A percentile compares a stretch with the other conserved stretches of the same genome.
Conservation (phyloP, 2,113 vertebrate species). For the Seriola aureovittata region DNA sequence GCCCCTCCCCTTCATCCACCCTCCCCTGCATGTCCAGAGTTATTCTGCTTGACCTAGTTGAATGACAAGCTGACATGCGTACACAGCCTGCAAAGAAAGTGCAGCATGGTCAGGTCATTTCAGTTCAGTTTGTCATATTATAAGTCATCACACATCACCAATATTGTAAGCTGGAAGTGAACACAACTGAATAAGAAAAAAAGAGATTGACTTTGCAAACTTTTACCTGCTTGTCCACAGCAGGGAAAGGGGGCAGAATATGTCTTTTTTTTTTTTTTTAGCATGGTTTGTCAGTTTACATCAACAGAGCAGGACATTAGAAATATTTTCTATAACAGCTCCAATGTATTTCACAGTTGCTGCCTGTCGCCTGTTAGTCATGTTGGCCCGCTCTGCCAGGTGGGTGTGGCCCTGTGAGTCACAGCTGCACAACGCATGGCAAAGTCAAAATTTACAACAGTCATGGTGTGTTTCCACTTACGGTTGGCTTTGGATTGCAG, state of each 20-base stretch:
- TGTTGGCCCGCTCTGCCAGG: slow-evolving; percentile 22
- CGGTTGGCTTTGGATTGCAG: neutral
- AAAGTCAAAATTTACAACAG: slow-evolving; percentile 45
- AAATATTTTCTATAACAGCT: neutral
- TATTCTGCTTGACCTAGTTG: slow-evolving; percentile 52
- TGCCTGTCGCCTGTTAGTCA: slow-evolving; percentile 29
- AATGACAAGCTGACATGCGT: slow-evolving; percentile 12
- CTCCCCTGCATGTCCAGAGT: slow-evolving; percentile 18
- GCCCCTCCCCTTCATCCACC: slow-evolving; percentile 26
- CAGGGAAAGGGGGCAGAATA: too few relatives aligned
- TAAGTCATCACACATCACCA: neutral
- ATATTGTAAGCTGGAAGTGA: neutral
- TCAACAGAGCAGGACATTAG: neutral
- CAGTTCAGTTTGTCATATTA: neutral
- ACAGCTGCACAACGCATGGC: slow-evolving; percentile 37
- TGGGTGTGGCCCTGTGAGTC: slow-evolving; percentile 61
- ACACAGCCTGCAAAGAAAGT: slow-evolving; percentile 10
- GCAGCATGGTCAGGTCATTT: neutral
- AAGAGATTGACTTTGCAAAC: neutral
- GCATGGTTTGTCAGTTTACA: neutral
- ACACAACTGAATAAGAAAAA: neutral
- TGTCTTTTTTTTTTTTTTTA: neutral
- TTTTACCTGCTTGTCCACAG: neutral
- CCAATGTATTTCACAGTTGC: slow-evolving; percentile 10
- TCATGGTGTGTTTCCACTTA: slow-evolving; percentile 54